A percentile compares a stretch with the other conserved stretches of the same genome.
Evolutionary conservation across 2,113 vertebrate species (phyloP).

Genomic region (Ivindomyrus marchei): DNA sequence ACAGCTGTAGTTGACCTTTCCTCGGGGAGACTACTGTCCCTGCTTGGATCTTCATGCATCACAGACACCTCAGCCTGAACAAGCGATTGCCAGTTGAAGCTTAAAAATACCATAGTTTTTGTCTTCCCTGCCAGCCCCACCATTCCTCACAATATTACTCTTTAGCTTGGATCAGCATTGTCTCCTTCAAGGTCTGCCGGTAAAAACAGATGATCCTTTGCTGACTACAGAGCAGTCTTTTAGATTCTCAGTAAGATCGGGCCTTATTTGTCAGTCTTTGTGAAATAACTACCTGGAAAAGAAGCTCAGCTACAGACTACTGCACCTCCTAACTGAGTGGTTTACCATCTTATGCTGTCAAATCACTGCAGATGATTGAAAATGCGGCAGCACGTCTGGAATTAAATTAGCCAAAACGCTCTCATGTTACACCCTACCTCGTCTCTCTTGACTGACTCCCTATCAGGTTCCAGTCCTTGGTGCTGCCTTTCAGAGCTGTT

Average conservation of each 20-base stretch:
- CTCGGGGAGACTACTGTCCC: not conserved
- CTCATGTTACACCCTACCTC: not conserved
- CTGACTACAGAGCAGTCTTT: not conserved
- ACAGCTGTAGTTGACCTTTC: not conserved
- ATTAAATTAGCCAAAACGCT: not conserved
- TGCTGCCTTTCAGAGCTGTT: not conserved
- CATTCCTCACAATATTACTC: not conserved
- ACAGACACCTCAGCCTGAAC: not conserved
- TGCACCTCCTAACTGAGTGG: not conserved
- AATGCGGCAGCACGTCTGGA: not conserved
- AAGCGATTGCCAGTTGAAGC: not conserved
- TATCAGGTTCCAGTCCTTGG: not conserved
- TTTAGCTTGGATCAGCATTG: not conserved
- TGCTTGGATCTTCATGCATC: not conserved
- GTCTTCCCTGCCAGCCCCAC: not conserved
- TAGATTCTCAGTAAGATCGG: not conserved
- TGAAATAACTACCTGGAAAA: too few relatives aligned
- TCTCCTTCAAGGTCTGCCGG: not conserved
- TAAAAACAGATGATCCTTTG: not conserved
- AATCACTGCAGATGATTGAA: not conserved
- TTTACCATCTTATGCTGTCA: not conserved
- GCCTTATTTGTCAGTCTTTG: not conserved
- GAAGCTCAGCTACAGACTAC: not conserved
- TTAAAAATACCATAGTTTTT: not conserved
- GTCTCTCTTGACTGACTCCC: not conserved